Conservation (phyloP, 2,888 invertebrate species). For the Azorinus chamasolen region DNA sequence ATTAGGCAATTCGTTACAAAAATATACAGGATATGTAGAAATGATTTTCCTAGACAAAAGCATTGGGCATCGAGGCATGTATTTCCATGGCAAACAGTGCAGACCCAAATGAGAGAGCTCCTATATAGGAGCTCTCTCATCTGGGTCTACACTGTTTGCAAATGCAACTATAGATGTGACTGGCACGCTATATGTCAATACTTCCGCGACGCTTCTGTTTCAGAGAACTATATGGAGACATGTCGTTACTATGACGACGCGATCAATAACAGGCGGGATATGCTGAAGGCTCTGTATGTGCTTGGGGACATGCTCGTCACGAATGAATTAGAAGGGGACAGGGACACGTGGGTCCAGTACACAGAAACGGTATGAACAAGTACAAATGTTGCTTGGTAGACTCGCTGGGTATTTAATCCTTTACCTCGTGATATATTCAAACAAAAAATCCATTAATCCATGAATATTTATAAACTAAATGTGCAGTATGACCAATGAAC, state of each 20-base stretch:
- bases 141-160: not conserved
- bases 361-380: not conserved
- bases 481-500: too few relatives aligned
- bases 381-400: not conserved
- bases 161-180: not conserved
- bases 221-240: constrained; percentile 14
- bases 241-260: constrained; percentile 6
- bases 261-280: not conserved
- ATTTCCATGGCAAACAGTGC: too few relatives aligned
- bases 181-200: not conserved
- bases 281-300: not conserved
- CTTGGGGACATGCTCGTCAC: constrained; percentile 12
- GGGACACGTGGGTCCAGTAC: constrained; percentile 5
- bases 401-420: too few relatives aligned
- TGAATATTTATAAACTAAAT: too few relatives aligned
- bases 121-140: not conserved
- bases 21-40: too few relatives aligned
- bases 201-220: not conserved
- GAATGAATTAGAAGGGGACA: constrained; percentile 7
- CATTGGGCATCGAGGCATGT: too few relatives aligned
- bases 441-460: too few relatives aligned
- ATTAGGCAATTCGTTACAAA: too few relatives aligned
- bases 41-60: too few relatives aligned
- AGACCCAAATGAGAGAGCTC: too few relatives aligned
- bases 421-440: too few relatives aligned